phyloP scores from a whole-genome alignment of 1,140 invertebrate genomes.

The Diuraphis noxia region DNA sequence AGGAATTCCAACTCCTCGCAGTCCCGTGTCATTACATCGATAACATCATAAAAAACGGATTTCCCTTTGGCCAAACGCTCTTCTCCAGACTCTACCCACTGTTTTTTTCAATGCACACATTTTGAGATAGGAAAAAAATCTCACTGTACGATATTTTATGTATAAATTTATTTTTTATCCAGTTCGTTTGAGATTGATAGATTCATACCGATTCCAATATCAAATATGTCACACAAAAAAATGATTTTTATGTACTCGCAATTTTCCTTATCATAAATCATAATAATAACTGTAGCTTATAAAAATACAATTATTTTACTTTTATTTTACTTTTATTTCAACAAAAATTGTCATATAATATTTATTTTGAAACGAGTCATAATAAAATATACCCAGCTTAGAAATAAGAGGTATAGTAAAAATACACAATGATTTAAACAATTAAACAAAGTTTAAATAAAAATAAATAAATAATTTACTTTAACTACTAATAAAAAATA shows the following conservation, averaged over 20 bases:
- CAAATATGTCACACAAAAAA: neutral
- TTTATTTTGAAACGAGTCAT: neutral
- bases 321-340: neutral
- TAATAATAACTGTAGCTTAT: neutral
- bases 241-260: neutral
- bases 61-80: constrained; percentile 18
- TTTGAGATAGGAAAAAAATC: neutral
- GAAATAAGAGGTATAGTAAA: neutral
- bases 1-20: neutral
- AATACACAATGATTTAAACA: neutral
- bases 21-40: constrained; percentile 18
- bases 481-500: no score
- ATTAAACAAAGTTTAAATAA: no score
- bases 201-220: constrained; percentile 36
- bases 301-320: neutral
- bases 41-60: constrained; percentile 49
- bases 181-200: constrained; percentile 28
- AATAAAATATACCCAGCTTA: neutral
- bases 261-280: neutral
- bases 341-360: neutral
- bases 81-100: neutral
- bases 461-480: no score
- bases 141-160: neutral
- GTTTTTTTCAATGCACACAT: constrained; percentile 11
- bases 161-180: constrained; percentile 38